Evolutionary conservation across 2,888 invertebrate species (phyloP).

Genomic region (Nasonovia ribisnigri): DNA sequence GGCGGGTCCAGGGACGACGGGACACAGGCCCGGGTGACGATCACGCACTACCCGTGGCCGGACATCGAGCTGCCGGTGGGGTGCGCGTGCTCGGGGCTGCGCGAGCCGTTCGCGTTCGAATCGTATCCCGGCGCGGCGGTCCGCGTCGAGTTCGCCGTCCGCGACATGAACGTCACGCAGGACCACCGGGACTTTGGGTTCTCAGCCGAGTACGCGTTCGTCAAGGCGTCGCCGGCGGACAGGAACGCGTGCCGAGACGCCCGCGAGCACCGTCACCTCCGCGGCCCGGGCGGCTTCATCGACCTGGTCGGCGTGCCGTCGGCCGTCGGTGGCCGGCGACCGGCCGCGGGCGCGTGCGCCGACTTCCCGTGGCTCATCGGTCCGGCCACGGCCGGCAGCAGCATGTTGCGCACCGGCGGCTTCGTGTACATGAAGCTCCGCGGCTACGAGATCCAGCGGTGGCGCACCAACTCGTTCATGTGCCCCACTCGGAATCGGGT

Average conservation of each 20-base stretch:
- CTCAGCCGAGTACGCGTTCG: conserved; percentile 73
- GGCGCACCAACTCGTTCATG: conserved; percentile 68
- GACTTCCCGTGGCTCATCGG: conserved; percentile 85
- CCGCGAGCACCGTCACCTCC: conserved; percentile 77
- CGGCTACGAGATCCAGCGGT: conserved; percentile 74
- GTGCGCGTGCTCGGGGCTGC: conserved; percentile 81
- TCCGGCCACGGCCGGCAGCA: conserved; percentile 79
- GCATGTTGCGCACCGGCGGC: conserved; percentile 77
- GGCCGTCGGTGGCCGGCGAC: conserved; percentile 75
- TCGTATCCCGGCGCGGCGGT: conserved; percentile 80
- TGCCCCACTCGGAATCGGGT: conserved; percentile 81
- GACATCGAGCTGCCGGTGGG: conserved; percentile 79
- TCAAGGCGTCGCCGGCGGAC: conserved; percentile 74
- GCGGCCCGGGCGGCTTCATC: conserved; percentile 78
- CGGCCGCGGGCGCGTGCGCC: conserved; percentile 80
- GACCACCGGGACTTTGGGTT: conserved; percentile 85
- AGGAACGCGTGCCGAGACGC: conserved; percentile 75
- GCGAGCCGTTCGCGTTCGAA: conserved; percentile 77
- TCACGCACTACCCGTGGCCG: conserved; percentile 80
- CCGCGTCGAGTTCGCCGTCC: conserved; percentile 81
- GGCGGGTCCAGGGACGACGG: conserved; percentile 68
- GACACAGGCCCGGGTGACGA: conserved; percentile 73
- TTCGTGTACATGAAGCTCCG: conserved; percentile 81
- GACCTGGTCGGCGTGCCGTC: conserved; percentile 57
- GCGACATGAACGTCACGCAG: conserved; percentile 84